Conservation (phyloP, 2,113 vertebrate species). For the Amphiprion percula region DNA sequence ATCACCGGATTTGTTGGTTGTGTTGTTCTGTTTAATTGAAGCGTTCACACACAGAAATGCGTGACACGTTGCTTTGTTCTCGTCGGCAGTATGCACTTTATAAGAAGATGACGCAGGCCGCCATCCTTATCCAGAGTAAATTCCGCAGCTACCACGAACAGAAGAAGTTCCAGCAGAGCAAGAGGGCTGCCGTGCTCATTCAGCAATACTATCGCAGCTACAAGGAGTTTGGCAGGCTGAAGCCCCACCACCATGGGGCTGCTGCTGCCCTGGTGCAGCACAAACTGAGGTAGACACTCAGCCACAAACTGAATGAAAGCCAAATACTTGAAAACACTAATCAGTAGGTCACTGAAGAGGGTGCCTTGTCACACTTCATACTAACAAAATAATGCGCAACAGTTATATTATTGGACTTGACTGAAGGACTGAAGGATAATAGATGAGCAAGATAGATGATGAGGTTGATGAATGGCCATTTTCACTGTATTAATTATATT, state of each 20-base stretch:
- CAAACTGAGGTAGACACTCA: conserved; percentile 82
- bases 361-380: not conserved
- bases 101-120: conserved; percentile 99
- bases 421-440: conserved; percentile 9
- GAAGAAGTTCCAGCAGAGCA: conserved; percentile 98
- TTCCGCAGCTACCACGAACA: conserved; percentile 98
- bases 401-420: conserved; percentile 20
- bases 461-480: conserved; percentile 4
- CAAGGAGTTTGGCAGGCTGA: conserved; percentile 91
- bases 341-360: not conserved
- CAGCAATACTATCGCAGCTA: conserved; percentile 99
- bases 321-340: not conserved
- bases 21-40: not conserved
- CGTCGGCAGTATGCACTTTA: conserved; percentile 97
- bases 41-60: not conserved
- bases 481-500: conserved; percentile 1
- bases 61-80: conserved; percentile 22
- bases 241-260: conserved; percentile 89
- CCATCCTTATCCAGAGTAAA: conserved; percentile 99
- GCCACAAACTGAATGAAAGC: not conserved
- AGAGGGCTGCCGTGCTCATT: conserved; percentile 95
- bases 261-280: conserved; percentile 89
- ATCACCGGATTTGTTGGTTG: conserved; percentile 2
- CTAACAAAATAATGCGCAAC: conserved; percentile 2
- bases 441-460: not conserved